Percentiles rank a stretch among this genome's conserved stretches.
These are phyloP conservation scores for Cremastinae sp. DNA, from an alignment of 2,888 invertebrate genomes.

Conservation along the genomic window DNA sequence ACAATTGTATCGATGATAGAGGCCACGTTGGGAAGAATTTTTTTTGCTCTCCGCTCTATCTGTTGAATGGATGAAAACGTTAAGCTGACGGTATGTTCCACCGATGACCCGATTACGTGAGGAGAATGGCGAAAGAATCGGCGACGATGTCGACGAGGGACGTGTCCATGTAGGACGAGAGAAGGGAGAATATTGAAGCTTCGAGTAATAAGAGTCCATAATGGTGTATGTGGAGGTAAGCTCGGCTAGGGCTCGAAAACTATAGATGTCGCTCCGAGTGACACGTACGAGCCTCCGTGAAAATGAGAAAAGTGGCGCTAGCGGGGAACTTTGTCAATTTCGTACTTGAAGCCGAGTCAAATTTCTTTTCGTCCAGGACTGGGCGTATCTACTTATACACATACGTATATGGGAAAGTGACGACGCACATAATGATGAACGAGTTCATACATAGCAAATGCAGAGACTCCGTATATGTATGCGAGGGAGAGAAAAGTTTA, in stretches of 20 bases:
- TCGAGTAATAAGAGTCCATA: conserved; percentile 45
- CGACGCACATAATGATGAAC: conserved; percentile 54
- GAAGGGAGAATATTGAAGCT: conserved; percentile 35
- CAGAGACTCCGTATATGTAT: too few species aligned
- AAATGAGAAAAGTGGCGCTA: conserved; percentile 42
- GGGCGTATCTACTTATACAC: not conserved
- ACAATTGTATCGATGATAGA: too few species aligned
- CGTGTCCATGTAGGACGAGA: conserved; percentile 39
- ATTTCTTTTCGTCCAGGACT: conserved; percentile 52
- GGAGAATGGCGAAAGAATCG: conserved; percentile 57
- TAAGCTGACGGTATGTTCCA: conserved; percentile 15
- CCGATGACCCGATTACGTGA: conserved; percentile 55
- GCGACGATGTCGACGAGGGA: conserved; percentile 46
- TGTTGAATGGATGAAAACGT: conserved; percentile 38
- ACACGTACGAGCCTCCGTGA: conserved; percentile 42
- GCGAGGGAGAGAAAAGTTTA: conserved; percentile 28
- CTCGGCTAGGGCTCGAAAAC: conserved; percentile 1
- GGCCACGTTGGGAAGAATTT: not conserved
- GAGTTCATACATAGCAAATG: conserved; percentile 58
- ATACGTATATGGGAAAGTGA: not conserved
- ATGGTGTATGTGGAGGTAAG: not conserved
- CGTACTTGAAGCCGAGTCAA: conserved; percentile 45
- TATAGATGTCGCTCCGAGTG: conserved; percentile 20
- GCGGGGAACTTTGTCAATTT: conserved; percentile 63
- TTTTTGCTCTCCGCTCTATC: conserved; percentile 16